phyloP scores from a whole-genome alignment of 37 sponge, comb jelly and placozoan genomes.

The Oopsacas minuta region DNA sequence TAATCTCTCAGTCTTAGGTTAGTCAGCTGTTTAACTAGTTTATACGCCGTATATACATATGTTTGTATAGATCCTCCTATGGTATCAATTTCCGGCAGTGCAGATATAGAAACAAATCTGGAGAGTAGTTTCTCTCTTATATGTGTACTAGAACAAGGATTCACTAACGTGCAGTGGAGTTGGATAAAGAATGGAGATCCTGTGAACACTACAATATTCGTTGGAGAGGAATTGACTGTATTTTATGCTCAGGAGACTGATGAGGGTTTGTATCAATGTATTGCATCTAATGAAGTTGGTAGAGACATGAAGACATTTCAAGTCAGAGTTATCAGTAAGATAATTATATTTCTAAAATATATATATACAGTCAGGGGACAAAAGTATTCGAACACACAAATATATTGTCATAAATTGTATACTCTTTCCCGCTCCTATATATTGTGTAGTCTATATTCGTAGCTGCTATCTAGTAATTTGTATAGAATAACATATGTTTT shows the following conservation, averaged over 20 bases:
- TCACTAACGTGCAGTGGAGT: background rate
- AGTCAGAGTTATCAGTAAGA: background rate
- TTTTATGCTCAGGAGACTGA: background rate
- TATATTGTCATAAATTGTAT: too few species aligned
- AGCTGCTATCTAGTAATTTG: too few species aligned
- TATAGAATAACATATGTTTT: too few species aligned
- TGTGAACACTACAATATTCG: background rate
- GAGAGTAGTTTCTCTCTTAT: background rate
- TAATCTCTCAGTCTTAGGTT: background rate
- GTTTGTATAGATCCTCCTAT: background rate
- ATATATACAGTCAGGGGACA: too few species aligned
- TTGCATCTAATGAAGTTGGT: background rate
- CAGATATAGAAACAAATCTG: background rate
- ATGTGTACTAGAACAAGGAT: background rate
- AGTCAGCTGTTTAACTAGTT: background rate
- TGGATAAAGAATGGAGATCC: background rate
- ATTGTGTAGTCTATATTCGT: too few species aligned
- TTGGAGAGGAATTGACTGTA: background rate
- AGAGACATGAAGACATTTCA: background rate
- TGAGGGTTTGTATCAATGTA: background rate
- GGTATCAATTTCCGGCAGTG: background rate
- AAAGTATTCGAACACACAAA: too few species aligned
- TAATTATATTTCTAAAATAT: too few species aligned
- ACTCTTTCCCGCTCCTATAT: too few species aligned
- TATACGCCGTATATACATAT: background rate